These are phyloP conservation scores for Diadromus collaris DNA, from an alignment of 2,888 invertebrate genomes.

Conservation along the genomic window DNA sequence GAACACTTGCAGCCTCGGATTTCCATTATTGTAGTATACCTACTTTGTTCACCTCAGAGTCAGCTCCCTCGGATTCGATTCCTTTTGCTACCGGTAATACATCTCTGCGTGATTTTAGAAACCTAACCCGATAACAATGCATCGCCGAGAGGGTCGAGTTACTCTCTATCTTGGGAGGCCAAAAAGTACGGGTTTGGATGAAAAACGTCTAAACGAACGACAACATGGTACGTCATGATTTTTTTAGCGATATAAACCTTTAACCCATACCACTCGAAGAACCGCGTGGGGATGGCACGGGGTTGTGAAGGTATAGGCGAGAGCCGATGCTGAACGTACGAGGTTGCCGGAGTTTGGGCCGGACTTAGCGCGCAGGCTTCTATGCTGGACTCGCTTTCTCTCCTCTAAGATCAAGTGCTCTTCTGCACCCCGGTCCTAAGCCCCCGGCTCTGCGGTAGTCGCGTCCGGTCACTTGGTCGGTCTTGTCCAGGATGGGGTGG, in stretches of 20 bases:
- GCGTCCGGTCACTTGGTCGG: conserved; percentile 67
- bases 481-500: conserved; percentile 70
- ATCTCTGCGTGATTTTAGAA: neutral
- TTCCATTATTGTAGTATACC: conserved; percentile 54
- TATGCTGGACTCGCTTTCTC: conserved; percentile 60
- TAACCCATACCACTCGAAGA: conserved; percentile 73
- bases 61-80: conserved; percentile 45
- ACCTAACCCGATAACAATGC: conserved; percentile 7
- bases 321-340: conserved; percentile 47
- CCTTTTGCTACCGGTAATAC: neutral
- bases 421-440: conserved; percentile 67
- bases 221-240: neutral
- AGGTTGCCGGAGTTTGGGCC: conserved; percentile 75
- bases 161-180: neutral
- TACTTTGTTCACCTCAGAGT: conserved; percentile 54
- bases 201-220: neutral
- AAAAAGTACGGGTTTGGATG: neutral
- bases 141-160: neutral
- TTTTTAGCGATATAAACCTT: conserved; percentile 62
- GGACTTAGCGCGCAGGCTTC: conserved; percentile 72
- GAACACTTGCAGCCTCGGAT: conserved; percentile 35
- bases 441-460: conserved; percentile 49
- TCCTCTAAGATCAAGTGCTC: conserved; percentile 78
- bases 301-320: conserved; percentile 45
- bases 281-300: conserved; percentile 70